Evolutionary conservation across 2,113 vertebrate genomes (phyloP).

Genomic region (Casuarius casuarius): DNA sequence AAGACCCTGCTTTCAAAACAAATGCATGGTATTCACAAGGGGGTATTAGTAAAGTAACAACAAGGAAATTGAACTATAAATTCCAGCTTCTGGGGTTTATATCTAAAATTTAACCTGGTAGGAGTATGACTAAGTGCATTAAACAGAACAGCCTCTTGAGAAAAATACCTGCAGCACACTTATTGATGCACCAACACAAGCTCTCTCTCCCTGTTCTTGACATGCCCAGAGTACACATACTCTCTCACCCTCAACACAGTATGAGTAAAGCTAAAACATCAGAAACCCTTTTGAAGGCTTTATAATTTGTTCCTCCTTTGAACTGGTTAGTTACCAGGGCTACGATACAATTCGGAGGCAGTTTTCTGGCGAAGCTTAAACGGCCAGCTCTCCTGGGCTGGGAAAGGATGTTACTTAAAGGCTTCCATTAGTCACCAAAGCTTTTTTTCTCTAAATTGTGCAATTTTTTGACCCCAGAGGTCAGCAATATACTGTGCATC

Average conservation of each 20-base stretch:
- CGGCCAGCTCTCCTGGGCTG: neutral
- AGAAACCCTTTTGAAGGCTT: neutral
- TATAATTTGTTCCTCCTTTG: neutral
- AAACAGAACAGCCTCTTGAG: neutral
- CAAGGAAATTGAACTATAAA: neutral
- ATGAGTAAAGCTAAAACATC: neutral
- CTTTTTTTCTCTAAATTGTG: neutral
- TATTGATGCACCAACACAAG: neutral
- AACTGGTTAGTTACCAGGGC: neutral
- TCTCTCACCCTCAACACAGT: neutral
- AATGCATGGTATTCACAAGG: neutral
- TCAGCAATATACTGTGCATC: conserved; percentile 1
- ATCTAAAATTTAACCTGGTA: neutral
- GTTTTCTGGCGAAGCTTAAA: conserved; percentile 1
- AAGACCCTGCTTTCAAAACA: neutral
- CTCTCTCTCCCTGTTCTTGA: neutral
- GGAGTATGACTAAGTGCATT: neutral
- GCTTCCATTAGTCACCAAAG: conserved; percentile 31
- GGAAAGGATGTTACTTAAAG: conserved; percentile 22
- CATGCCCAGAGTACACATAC: fast-evolving
- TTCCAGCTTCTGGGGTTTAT: neutral
- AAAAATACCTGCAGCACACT: neutral
- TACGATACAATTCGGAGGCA: neutral
- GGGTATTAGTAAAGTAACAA: neutral
- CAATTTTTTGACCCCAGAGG: conserved; percentile 26